A percentile compares a stretch with the other conserved stretches of the same genome.
phyloP scores from a whole-genome alignment of 2,113 vertebrate species.

The Tyrannus savana region DNA sequence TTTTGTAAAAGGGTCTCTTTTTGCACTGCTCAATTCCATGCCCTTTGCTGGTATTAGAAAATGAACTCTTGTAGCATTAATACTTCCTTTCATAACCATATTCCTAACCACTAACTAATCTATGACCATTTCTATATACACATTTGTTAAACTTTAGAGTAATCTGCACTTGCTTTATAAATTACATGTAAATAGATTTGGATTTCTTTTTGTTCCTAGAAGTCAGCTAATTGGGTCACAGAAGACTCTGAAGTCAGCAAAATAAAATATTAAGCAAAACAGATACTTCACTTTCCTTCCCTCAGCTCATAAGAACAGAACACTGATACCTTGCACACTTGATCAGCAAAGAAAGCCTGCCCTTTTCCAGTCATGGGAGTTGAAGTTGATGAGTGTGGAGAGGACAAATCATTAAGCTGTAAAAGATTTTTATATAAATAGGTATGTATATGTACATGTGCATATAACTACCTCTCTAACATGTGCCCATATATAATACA shows the following conservation, averaged over 20 bases:
- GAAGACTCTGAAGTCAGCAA: neutral
- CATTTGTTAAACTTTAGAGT: neutral
- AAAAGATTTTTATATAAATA: constrained; percentile 24
- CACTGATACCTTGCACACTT: constrained; percentile 74
- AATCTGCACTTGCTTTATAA: neutral
- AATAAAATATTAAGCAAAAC: neutral
- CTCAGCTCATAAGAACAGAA: neutral
- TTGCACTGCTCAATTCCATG: neutral
- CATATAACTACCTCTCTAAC: neutral
- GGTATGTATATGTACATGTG: neutral
- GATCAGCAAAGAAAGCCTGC: constrained; percentile 76
- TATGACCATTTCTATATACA: neutral
- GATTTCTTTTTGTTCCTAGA: neutral
- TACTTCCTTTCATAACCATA: neutral
- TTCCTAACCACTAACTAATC: neutral
- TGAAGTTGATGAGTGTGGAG: constrained; percentile 77
- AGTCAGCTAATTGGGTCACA: neutral
- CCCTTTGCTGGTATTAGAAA: neutral
- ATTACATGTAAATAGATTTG: neutral
- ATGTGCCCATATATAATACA: neutral
- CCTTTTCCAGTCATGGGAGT: constrained; percentile 81
- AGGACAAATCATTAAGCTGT: constrained; percentile 76
- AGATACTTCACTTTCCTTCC: neutral
- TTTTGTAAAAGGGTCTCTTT: neutral
- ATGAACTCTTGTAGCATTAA: neutral